These are phyloP conservation scores for Sinosuthora webbiana DNA, from an alignment of 2,113 vertebrate species.

Conservation along the genomic window DNA sequence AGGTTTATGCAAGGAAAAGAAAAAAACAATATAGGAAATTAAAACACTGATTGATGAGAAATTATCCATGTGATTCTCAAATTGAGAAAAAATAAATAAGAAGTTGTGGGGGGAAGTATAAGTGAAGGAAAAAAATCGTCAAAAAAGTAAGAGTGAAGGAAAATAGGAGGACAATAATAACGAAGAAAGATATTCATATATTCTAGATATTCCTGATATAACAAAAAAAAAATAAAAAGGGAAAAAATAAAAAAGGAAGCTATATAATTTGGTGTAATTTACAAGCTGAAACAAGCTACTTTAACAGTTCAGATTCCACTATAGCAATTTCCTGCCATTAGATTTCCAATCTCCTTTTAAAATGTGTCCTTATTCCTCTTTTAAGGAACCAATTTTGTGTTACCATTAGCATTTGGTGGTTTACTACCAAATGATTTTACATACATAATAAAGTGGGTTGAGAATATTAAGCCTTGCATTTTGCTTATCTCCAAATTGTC, in stretches of 20 bases:
- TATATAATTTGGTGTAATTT: neutral
- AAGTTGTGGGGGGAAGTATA: rapidly evolving
- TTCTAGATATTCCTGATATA: neutral
- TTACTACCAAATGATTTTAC: neutral
- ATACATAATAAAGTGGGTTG: neutral
- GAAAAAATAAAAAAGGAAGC: neutral
- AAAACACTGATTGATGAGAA: neutral
- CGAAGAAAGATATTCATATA: neutral
- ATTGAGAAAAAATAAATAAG: neutral
- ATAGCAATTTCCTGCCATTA: neutral
- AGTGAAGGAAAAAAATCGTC: neutral
- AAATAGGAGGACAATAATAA: neutral
- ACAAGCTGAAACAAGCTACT: neutral
- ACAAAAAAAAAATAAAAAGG: no score
- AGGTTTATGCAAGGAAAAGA: neutral
- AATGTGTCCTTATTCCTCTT: neutral
- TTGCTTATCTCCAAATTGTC: neutral
- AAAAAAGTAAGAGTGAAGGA: neutral
- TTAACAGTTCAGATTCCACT: neutral
- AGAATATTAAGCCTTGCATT: neutral
- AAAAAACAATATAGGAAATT: neutral
- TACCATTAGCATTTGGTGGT: neutral
- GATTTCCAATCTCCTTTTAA: neutral
- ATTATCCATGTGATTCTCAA: neutral
- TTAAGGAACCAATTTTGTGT: neutral